A percentile compares a stretch with the other conserved stretches of the same genome.
phyloP scores from a whole-genome alignment of 2,113 vertebrate genomes.

The Callipepla squamata region DNA sequence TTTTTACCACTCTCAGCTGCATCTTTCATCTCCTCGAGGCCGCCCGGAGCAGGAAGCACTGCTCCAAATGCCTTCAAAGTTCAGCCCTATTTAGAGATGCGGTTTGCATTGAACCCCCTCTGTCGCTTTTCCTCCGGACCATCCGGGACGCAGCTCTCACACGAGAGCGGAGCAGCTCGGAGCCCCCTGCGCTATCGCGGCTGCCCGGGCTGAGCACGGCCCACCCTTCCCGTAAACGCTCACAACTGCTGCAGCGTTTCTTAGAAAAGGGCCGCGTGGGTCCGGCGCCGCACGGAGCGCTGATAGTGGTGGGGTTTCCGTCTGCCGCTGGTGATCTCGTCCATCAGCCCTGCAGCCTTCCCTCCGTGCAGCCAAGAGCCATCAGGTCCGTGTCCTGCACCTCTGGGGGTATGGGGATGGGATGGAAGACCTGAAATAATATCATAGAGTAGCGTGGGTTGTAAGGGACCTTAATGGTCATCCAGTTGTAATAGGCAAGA shows the following conservation, averaged over 20 bases:
- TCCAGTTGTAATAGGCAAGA: too few relatives aligned
- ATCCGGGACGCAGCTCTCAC: conserved; percentile 24
- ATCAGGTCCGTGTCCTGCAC: rapidly evolving
- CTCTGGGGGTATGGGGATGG: rapidly evolving
- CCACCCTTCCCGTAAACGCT: conserved; percentile 71
- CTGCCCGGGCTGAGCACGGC: neutral
- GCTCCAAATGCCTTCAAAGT: conserved; percentile 28
- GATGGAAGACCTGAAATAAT: neutral
- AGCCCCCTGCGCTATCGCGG: neutral
- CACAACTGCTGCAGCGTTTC: conserved; percentile 70
- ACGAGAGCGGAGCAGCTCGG: neutral
- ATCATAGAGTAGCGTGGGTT: neutral
- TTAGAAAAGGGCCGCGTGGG: conserved; percentile 71
- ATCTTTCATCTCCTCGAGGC: conserved; percentile 23
- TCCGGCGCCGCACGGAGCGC: conserved; percentile 16
- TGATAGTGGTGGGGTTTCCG: neutral
- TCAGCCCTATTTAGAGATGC: conserved; percentile 41
- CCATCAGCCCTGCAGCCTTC: neutral
- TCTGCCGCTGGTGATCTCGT: neutral
- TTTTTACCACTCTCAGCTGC: neutral
- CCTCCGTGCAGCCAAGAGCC: rapidly evolving
- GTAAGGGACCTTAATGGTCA: too few relatives aligned
- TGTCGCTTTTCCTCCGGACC: neutral
- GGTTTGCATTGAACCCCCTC: conserved; percentile 39
- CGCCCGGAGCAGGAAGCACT: conserved; percentile 2